Base-by-base conservation (phyloP, 2,797 vertebrate genomes). In the Gymnoscopelus braueri region DNA sequence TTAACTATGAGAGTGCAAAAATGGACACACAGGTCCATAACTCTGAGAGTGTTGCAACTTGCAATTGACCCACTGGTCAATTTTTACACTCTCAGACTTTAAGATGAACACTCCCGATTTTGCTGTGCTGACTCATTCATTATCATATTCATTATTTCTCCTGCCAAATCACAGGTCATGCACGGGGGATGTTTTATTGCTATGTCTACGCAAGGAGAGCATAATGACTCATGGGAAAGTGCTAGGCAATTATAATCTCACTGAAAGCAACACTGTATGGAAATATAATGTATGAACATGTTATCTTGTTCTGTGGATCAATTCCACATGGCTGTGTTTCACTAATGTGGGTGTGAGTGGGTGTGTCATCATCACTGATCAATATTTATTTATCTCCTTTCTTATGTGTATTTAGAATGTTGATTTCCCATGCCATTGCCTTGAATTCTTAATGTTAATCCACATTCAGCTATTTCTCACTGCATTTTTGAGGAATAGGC, bases 281-380 rank as follows among this genome's bases (percentile, higher is more conserved):
- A 66, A 12, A 67, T 5, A 23, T 29, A n/a, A 55, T 44, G 39
- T 44, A 69, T 62, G 4, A n/a, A 71, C 10, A 58, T 56, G 5
- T 50, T 60, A 48, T 73, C 48, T 61, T 69, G 47, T 49, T 39
- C 8, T 44, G 39, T 44, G 12, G 15, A 69, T 67, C 49, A 56
- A 15, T 65, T 54, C 35, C 55, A 12, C 15, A 11, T 8, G 12
- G 10, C 58, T 60, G 29, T 39, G 29, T 60, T 54, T 48, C 9
- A 44, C 15, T 55, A n/a, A 15, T 15, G 24, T n/a, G 14, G 26
- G 12, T 56, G 3, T 32, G 19, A 48, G 24, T 8, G 15, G 44
- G 44, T 29, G 3, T 24, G 60, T 15, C 35, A 39, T 6, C 35
- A 39, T 39, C 35, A 7, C 35, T 39, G 35, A 39, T 39, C 35